Percentiles rank a stretch among this genome's conserved stretches.
Evolutionary conservation across 64 coral and sea anemone genomes (phyloP).

Genomic region (Anthopleura sola): DNA sequence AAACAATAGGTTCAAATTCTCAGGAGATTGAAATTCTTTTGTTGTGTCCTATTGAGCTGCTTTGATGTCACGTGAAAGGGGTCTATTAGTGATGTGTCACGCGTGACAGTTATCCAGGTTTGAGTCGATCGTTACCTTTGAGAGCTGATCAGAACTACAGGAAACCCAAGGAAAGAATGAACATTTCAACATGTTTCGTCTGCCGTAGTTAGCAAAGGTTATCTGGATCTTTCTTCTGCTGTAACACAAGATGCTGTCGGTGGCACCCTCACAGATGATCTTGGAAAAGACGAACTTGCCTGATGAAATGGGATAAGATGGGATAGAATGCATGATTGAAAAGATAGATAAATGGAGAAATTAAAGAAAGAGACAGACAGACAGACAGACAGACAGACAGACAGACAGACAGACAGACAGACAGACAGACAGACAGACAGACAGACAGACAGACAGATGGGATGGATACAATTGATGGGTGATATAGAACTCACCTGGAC

Average conservation of each 20-base stretch:
- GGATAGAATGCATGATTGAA: background rate
- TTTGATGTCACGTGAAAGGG: no score
- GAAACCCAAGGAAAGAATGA: background rate
- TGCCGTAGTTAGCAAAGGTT: slow-evolving; percentile 15
- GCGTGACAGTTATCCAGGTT: no score
- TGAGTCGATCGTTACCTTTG: background rate
- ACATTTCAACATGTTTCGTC: slow-evolving; percentile 32
- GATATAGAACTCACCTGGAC: background rate
- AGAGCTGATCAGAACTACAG: slow-evolving; percentile 11
- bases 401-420: no score
- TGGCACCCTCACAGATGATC: slow-evolving; percentile 27
- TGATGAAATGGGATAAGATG: background rate
- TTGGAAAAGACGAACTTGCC: background rate
- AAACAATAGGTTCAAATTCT: no score
- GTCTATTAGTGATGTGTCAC: background rate
- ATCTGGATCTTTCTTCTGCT: slow-evolving; percentile 22
- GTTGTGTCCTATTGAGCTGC: no score
- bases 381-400: no score
- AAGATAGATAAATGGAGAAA: background rate
- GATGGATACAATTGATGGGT: background rate
- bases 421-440: no score
- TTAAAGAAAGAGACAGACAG: no score
- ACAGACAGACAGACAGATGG: background rate
- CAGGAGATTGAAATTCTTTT: no score
- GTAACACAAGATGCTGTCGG: slow-evolving; percentile 11